Evolutionary conservation across 2,797 vertebrate genomes (phyloP).

Genomic region (Microcaecilia unicolor): DNA sequence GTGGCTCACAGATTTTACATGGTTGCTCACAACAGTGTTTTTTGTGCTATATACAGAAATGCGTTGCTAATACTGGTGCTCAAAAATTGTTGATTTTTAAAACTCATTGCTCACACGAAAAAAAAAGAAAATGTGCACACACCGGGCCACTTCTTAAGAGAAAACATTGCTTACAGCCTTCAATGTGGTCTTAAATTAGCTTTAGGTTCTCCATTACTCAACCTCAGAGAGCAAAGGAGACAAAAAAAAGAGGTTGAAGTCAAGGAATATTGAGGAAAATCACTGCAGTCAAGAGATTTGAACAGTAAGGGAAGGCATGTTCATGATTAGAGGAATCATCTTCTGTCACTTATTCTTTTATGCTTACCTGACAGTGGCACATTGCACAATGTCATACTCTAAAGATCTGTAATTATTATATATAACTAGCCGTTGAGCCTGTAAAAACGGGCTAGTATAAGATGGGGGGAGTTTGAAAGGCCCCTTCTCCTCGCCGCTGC

Average conservation of each 20-base stretch:
- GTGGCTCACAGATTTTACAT: too few species aligned
- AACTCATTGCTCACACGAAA: too few species aligned
- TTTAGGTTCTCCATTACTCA: slow-evolving; percentile 8
- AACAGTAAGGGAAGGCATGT: neutral
- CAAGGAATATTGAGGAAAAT: slow-evolving; percentile 5
- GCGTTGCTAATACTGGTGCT: too few species aligned
- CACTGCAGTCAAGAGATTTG: slow-evolving; percentile 11
- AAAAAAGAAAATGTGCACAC: too few species aligned
- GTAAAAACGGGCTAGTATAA: too few species aligned
- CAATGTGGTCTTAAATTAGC: slow-evolving; percentile 28
- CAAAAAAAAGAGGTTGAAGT: neutral
- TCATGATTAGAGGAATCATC: slow-evolving; percentile 15
- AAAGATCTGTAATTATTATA: slow-evolving; percentile 8
- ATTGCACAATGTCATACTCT: neutral
- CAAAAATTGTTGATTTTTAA: too few species aligned
- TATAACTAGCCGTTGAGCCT: too few species aligned
- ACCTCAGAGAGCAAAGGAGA: neutral
- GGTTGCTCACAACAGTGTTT: too few species aligned
- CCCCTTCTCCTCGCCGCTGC: too few species aligned
- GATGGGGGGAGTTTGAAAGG: too few species aligned
- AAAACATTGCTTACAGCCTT: slow-evolving; percentile 37
- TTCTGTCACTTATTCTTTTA: slow-evolving; percentile 21
- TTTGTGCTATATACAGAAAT: too few species aligned
- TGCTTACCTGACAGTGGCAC: slow-evolving; percentile 5
- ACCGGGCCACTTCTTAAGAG: too few species aligned